These are phyloP conservation scores for Perdita meconis DNA, from an alignment of 2,888 invertebrate species.

Conservation along the genomic window DNA sequence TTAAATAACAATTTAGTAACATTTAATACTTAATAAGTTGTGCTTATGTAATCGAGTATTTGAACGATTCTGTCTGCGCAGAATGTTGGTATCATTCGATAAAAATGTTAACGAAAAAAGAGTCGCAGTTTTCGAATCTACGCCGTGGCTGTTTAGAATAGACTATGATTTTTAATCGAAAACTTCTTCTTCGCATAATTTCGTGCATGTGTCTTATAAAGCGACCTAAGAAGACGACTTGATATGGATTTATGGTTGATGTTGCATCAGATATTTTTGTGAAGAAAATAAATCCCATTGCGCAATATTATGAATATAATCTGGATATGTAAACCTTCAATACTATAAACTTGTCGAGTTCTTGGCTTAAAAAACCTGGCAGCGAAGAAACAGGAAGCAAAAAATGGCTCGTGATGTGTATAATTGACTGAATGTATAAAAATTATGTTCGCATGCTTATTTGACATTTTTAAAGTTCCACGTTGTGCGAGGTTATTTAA, in stretches of 20 bases:
- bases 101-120: background rate
- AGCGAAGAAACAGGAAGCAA: background rate
- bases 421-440: background rate
- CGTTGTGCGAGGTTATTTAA: too few species aligned
- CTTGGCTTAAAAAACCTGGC: background rate
- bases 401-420: background rate
- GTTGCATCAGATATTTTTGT: slow-evolving; percentile 14
- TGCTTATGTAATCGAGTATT: too few species aligned
- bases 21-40: too few species aligned
- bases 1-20: too few species aligned
- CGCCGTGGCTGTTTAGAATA: slow-evolving; percentile 19
- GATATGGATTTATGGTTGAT: slow-evolving; percentile 9
- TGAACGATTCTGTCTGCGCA: too few species aligned
- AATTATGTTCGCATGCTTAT: background rate
- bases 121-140: background rate
- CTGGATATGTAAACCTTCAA: background rate
- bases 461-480: too few species aligned
- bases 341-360: too few species aligned
- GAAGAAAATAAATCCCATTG: background rate
- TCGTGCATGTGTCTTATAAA: background rate
- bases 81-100: too few species aligned
- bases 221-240: slow-evolving; percentile 13
- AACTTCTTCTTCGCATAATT: too few species aligned
- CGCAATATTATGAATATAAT: background rate
- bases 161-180: background rate